Base-by-base conservation (phyloP, 2,888 invertebrate species). In the Eugnorisma glareosa region DNA sequence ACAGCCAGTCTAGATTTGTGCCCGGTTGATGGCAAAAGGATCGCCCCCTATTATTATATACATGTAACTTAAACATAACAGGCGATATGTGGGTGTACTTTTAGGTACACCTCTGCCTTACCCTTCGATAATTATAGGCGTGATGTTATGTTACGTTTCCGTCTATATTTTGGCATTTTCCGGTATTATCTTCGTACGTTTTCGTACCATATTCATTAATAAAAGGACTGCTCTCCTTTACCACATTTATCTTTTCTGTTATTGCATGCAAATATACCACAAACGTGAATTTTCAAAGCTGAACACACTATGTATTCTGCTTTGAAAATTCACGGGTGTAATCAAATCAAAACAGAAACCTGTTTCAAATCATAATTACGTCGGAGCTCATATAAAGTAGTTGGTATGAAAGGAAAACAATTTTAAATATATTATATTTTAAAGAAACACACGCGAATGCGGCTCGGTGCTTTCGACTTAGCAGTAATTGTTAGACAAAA, bases 311-410 rank as follows among this genome's bases (percentile, higher is more conserved):
- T 31, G 43, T 21, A 37, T 37, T n/a, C n/a, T n/a, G n/a, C n/a
- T n/a, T n/a, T n/a, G n/a, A n/a, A n/a, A n/a, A n/a, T n/a, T n/a
- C n/a, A n/a, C n/a, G n/a, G 37, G 11, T 40, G 6, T 43, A 18
- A 45, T 75, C 11, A 43, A 74, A 75, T 45, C 24, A 57, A 54
- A 75, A 37, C 37, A 75, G 28, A 37, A 66, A 45, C 7, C 15
- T 6, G 28, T 11, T 45, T 57, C 21, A 21, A 40, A 37, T 15
- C 63, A 64, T 64, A n/a, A n/a, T n/a, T n/a, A 24, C 24, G 28
- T 45, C 2, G 28, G 18, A 73, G 37, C 11, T 45, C 3, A n/a
- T 35, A 4, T n/a, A 64, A 15, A n/a, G 21, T 40, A 43, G 40
- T 31, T 40, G 28, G 57, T 31, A 75, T 40, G 66, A 31, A 75